Conservation (phyloP, 1,140 invertebrate genomes). For the Drosophila prosaltans region DNA sequence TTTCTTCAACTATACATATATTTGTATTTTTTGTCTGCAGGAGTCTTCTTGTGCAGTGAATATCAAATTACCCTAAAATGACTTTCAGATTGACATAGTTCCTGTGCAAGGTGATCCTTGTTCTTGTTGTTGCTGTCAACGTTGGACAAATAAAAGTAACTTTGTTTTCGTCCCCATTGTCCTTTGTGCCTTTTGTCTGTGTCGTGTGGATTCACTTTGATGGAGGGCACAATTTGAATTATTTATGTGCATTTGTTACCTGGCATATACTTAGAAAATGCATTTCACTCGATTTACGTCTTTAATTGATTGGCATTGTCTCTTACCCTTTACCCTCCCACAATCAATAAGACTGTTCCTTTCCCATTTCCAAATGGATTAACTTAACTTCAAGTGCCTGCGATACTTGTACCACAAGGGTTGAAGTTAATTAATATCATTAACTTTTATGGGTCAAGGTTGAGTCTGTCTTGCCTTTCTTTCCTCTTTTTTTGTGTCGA, state of each 20-base stretch:
- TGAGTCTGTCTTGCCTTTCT: constrained; percentile 8
- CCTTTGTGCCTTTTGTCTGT: constrained; percentile 23
- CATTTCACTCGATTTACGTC: constrained; percentile 24
- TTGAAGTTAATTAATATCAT: constrained; percentile 53
- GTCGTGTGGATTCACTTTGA: constrained; percentile 25
- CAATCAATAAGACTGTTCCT: constrained; percentile 4
- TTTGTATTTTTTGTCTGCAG: background rate
- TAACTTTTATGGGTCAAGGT: constrained; percentile 62
- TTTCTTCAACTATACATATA: background rate
- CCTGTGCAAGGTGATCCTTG: constrained; percentile 12
- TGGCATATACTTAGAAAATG: constrained; percentile 40
- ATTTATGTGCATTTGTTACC: constrained; percentile 43
- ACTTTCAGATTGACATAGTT: constrained; percentile 48
- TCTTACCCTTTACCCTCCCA: background rate
- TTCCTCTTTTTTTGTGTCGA: background rate
- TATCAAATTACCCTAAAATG: constrained; percentile 55
- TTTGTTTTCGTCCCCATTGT: constrained; percentile 25
- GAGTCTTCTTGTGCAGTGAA: background rate
- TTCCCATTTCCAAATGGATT: constrained; percentile 18
- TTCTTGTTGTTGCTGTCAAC: constrained; percentile 26
- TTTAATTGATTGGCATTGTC: constrained; percentile 30
- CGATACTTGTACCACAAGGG: constrained; percentile 20
- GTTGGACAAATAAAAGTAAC: constrained; percentile 55
- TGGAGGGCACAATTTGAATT: constrained; percentile 46
- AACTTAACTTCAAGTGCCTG: constrained; percentile 32